phyloP scores from a whole-genome alignment of 2,113 vertebrate species.

The Sisor rabdophorus region DNA sequence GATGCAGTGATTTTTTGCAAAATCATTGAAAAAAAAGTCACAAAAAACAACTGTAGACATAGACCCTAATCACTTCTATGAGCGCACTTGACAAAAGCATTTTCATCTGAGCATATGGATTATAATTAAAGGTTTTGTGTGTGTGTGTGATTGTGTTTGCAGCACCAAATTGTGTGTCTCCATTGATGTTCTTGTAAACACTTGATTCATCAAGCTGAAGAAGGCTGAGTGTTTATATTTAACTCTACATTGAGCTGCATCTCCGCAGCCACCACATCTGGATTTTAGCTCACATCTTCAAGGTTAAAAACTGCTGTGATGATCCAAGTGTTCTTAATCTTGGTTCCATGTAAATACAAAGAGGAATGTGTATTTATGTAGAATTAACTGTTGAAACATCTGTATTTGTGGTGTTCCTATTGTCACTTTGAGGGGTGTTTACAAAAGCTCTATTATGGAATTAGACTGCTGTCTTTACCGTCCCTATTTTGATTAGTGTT shows the following conservation, averaged over 20 bases:
- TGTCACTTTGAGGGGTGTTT: neutral
- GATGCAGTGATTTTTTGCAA: neutral
- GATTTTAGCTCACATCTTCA: constrained; percentile 2
- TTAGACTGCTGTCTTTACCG: neutral
- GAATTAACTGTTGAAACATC: neutral
- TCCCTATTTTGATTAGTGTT: neutral
- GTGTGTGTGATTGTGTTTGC: constrained; percentile 5
- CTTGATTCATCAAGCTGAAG: constrained; percentile 38
- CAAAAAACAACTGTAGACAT: neutral
- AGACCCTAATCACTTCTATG: constrained; percentile 27
- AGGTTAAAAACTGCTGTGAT: constrained; percentile 30
- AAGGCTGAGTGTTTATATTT: constrained; percentile 38
- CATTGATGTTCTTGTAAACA: constrained; percentile 29
- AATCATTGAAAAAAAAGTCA: no score
- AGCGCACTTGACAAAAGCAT: constrained; percentile 11
- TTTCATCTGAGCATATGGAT: neutral
- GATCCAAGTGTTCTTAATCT: constrained; percentile 2
- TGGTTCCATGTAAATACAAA: neutral
- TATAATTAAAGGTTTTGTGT: neutral
- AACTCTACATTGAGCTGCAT: constrained; percentile 33
- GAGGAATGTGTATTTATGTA: neutral
- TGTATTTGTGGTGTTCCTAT: neutral
- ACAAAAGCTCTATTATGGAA: neutral
- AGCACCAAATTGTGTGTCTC: neutral
- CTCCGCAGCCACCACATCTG: constrained; percentile 4